Percentiles rank a stretch among this genome's conserved stretches.
Conservation (phyloP, 2,888 invertebrate genomes). For the Scaptomyza caliginosa region DNA sequence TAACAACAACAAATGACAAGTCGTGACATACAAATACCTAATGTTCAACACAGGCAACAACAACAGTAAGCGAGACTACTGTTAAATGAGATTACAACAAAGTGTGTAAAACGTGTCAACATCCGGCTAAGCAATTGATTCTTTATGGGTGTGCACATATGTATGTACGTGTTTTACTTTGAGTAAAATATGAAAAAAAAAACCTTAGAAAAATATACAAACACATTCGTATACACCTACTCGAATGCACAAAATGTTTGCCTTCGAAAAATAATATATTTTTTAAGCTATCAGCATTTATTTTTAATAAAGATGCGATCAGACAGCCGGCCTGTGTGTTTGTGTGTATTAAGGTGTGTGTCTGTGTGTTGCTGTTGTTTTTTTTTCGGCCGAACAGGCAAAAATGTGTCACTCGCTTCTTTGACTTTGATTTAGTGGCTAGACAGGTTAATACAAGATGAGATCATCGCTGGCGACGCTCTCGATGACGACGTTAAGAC, state of each 20-base stretch:
- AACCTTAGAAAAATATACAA: conserved; percentile 3
- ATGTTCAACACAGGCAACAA: conserved; percentile 15
- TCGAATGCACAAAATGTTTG: conserved; percentile 49
- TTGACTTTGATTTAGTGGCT: conserved; percentile 78
- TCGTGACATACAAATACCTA: conserved; percentile 46
- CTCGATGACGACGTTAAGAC: conserved; percentile 24
- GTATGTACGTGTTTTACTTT: conserved; percentile 25
- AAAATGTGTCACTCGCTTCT: conserved; percentile 75
- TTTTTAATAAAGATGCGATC: conserved; percentile 76
- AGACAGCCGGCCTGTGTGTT: conserved; percentile 30
- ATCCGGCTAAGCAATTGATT: conserved; percentile 49
- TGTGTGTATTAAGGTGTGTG: conserved; percentile 19
- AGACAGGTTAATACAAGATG: conserved; percentile 75
- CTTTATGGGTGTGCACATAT: conserved; percentile 47
- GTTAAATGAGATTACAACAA: conserved; percentile 27
- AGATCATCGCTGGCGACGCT: conserved; percentile 63
- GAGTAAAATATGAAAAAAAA: not conserved
- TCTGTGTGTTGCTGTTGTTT: conserved; percentile 18
- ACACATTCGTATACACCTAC: not conserved
- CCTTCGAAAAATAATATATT: conserved; percentile 49
- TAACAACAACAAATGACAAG: conserved; percentile 28
- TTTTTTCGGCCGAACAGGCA: conserved; percentile 47
- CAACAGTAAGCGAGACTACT: conserved; percentile 21
- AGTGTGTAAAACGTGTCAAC: conserved; percentile 32
- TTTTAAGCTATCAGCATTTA: conserved; percentile 69